phyloP scores from a whole-genome alignment of 2,888 invertebrate genomes.

The Lumbricus terrestris region DNA sequence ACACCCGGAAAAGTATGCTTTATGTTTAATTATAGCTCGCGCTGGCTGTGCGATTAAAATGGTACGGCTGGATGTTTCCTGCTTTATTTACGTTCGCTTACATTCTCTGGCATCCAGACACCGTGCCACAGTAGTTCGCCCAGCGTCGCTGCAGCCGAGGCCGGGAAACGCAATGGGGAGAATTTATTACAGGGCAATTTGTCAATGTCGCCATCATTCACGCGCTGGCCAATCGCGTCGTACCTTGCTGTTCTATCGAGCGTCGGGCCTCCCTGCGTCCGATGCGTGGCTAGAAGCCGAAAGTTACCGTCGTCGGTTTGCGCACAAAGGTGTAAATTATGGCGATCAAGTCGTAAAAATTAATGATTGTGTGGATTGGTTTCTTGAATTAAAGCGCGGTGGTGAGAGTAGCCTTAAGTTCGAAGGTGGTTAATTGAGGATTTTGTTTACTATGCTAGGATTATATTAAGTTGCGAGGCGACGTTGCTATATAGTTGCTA shows the following conservation, averaged over 20 bases:
- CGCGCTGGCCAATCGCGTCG: background rate
- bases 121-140: background rate
- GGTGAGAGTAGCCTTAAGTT: background rate
- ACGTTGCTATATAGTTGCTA: background rate
- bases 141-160: background rate
- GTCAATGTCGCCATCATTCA: background rate
- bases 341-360: conserved; percentile 3
- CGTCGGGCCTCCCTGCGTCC: background rate
- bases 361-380: background rate
- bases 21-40: background rate
- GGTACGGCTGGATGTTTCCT: background rate
- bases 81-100: background rate
- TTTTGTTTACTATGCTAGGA: background rate
- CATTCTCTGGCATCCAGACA: background rate
- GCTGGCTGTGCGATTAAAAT: background rate
- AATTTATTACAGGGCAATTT: conserved; percentile 16
- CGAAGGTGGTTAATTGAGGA: background rate
- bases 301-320: background rate
- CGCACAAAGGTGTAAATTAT: background rate
- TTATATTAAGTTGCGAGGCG: background rate
- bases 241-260: background rate
- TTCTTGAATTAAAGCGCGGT: background rate
- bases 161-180: background rate
- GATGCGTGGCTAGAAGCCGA: background rate
- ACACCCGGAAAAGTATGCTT: background rate